Percentiles rank a stretch among this genome's conserved stretches.
Evolutionary conservation across 2,797 vertebrate species (phyloP).

Genomic region (Anabacerthia variegaticeps): DNA sequence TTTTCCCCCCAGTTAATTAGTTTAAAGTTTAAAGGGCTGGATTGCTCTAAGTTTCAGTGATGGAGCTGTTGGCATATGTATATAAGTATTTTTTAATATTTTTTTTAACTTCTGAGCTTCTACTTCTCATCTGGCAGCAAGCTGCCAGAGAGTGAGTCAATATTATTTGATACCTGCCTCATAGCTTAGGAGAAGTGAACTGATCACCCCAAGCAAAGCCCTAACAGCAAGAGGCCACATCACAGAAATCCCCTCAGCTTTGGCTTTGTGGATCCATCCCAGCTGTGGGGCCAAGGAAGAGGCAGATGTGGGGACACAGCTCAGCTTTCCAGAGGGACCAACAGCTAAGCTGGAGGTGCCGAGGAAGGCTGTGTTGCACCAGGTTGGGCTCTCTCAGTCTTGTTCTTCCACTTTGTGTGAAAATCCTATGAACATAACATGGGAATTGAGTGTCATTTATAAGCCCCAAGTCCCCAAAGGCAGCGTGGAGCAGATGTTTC

Average conservation of each 20-base stretch:
- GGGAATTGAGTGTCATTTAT: not conserved
- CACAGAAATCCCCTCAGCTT: not conserved
- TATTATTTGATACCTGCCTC: conserved; percentile 11
- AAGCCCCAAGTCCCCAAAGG: not conserved
- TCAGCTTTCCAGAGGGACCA: not conserved
- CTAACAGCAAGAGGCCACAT: not conserved
- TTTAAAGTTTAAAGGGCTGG: conserved; percentile 41
- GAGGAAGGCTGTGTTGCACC: not conserved
- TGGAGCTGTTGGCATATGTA: not conserved
- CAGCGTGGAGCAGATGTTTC: not conserved
- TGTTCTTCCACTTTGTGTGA: not conserved
- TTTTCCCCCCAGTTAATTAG: conserved; percentile 62
- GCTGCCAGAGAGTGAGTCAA: conserved; percentile 44
- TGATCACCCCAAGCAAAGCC: not conserved
- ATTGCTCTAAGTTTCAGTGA: not conserved
- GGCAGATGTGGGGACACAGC: not conserved
- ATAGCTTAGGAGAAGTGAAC: not conserved
- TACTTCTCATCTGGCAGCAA: conserved; percentile 63
- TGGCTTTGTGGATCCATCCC: not conserved
- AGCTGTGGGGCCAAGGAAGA: fast-evolving
- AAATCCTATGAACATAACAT: not conserved
- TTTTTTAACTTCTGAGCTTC: not conserved
- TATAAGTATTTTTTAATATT: not conserved
- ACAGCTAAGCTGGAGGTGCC: not conserved
- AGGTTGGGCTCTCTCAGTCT: not conserved